Evolutionary conservation across 1,140 invertebrate genomes (phyloP).

Genomic region (Laupala kohalensis): DNA sequence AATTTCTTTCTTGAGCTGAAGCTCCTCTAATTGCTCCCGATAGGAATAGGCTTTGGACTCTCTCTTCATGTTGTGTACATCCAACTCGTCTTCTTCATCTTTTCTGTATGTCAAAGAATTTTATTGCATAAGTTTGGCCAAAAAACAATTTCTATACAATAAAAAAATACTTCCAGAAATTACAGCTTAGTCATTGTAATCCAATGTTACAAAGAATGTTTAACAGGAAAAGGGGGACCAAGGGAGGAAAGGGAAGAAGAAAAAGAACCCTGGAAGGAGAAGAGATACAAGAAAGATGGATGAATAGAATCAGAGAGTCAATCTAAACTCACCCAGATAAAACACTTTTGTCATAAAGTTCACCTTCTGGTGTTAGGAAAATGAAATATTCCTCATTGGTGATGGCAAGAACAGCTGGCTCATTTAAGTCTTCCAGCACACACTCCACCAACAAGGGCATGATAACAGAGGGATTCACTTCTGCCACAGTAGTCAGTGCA

Average conservation of each 20-base stretch:
- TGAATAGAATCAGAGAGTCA: no score
- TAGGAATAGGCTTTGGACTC: slow-evolving; percentile 96
- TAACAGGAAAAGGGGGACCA: no score
- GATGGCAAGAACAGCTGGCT: slow-evolving; percentile 55
- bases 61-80: slow-evolving; percentile 78
- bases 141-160: no score
- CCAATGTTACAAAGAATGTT: no score
- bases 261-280: no score
- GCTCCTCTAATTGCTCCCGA: slow-evolving; percentile 91
- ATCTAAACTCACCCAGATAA: slow-evolving; percentile 51
- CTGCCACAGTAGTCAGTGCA: slow-evolving; percentile 50
- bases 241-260: no score
- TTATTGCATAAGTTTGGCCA: no score
- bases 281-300: no score
- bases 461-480: slow-evolving; percentile 47
- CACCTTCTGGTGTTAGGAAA: slow-evolving; percentile 75
- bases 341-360: slow-evolving; percentile 81
- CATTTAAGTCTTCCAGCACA: slow-evolving; percentile 42
- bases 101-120: no score
- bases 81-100: slow-evolving; percentile 42
- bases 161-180: no score
- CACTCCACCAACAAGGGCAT: slow-evolving; percentile 41
- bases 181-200: no score
- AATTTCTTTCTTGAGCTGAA: slow-evolving; percentile 79
- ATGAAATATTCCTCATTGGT: slow-evolving; percentile 80